Percentiles rank a stretch among this genome's conserved stretches.
Evolutionary conservation across 2,113 vertebrate species (phyloP).

Genomic region (Tricholaema leucomelas): DNA sequence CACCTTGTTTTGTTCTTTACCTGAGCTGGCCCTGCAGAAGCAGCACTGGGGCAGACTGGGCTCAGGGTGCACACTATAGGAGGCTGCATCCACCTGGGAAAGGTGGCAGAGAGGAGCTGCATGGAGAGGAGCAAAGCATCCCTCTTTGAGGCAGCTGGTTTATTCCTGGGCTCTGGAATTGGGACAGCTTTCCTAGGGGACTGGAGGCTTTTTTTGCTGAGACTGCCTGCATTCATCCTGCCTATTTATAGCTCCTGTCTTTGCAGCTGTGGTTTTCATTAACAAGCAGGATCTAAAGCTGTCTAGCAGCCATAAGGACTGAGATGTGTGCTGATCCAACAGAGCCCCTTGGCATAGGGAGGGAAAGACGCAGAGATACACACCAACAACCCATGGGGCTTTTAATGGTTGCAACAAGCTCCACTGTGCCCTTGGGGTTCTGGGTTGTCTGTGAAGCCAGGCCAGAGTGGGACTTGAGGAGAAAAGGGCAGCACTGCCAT

Average conservation of each 20-base stretch:
- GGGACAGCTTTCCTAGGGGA: background rate
- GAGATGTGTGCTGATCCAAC: background rate
- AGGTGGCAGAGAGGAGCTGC: accelerated
- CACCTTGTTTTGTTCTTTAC: accelerated
- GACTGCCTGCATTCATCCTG: background rate
- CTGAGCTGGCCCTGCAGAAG: background rate
- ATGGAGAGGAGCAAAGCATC: background rate
- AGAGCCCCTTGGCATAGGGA: background rate
- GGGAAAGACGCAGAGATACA: background rate
- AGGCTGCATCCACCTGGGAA: accelerated
- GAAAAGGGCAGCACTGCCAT: background rate
- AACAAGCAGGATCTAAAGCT: background rate
- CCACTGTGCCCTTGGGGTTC: accelerated
- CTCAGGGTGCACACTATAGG: background rate
- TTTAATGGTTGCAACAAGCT: background rate
- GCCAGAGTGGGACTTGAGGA: background rate
- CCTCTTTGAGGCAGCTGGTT: accelerated
- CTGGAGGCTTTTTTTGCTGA: background rate
- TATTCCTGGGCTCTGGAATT: background rate
- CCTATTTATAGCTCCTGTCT: constrained; percentile 3
- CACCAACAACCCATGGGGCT: background rate
- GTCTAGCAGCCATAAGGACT: background rate
- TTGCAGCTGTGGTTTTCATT: background rate
- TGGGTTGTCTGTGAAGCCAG: background rate
- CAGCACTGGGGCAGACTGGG: background rate